These are phyloP conservation scores for Ginglymostoma cirratum DNA, from an alignment of 2,113 vertebrate genomes.

Conservation along the genomic window DNA sequence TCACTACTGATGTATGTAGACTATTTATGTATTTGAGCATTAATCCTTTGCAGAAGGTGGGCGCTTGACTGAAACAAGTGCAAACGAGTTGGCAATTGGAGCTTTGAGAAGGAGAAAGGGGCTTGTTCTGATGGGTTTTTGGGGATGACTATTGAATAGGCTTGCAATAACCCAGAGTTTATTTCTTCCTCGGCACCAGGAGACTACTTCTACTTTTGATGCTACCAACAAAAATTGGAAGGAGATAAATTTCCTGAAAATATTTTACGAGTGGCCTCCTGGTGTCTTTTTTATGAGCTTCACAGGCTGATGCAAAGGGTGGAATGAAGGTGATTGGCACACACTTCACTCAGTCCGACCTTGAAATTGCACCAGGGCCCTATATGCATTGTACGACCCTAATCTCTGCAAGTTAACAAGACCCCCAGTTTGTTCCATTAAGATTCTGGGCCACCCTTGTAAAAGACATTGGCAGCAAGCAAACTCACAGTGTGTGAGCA, in stretches of 20 bases:
- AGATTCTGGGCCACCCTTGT: too few relatives aligned
- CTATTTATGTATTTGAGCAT: too few relatives aligned
- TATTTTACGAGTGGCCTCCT: neutral
- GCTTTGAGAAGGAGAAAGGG: neutral
- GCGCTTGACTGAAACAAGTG: neutral
- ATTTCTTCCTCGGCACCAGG: neutral
- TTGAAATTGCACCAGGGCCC: neutral
- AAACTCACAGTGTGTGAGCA: neutral
- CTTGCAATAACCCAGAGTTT: neutral
- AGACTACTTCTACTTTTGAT: neutral
- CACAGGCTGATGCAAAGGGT: neutral
- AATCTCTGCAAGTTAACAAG: neutral
- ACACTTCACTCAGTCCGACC: neutral
- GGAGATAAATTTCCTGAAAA: neutral
- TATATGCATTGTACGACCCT: neutral
- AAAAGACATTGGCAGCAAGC: neutral
- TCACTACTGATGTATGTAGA: too few relatives aligned
- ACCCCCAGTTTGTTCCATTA: neutral
- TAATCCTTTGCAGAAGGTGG: neutral
- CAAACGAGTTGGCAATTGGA: neutral
- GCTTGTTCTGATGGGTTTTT: too few relatives aligned
- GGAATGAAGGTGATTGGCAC: neutral
- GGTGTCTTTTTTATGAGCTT: neutral
- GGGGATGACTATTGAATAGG: neutral
- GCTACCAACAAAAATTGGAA: neutral